Evolutionary conservation across 2,797 vertebrate species (phyloP).

Genomic region (Lycodopsis pacificus): DNA sequence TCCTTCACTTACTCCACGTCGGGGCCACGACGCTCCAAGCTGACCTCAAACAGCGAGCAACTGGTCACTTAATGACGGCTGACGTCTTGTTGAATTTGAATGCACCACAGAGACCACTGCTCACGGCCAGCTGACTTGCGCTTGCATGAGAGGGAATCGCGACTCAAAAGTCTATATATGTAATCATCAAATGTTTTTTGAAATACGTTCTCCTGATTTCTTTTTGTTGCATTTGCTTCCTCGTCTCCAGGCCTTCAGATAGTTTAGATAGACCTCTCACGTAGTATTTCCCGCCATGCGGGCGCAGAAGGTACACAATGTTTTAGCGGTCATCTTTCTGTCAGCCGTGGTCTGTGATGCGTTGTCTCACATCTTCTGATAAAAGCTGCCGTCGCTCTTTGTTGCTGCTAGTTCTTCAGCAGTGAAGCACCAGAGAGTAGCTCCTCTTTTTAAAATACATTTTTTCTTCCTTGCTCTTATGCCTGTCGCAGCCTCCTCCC

Average conservation of each 20-base stretch:
- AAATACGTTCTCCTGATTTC: background rate
- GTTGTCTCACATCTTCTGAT: conserved; percentile 23
- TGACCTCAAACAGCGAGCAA: conserved; percentile 28
- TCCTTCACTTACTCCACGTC: background rate
- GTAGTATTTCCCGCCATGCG: background rate
- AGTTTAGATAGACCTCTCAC: background rate
- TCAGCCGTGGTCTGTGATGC: conserved; percentile 23
- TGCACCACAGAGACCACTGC: background rate
- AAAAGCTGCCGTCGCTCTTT: conserved; percentile 33
- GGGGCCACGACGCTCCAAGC: conserved; percentile 16
- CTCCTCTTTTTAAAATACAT: background rate
- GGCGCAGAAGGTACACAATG: background rate
- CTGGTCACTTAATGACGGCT: conserved; percentile 20
- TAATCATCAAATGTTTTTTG: background rate
- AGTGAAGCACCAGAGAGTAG: conserved; percentile 30
- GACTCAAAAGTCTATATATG: background rate
- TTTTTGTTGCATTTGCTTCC: background rate
- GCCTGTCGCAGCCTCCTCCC: conserved; percentile 11
- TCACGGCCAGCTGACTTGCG: background rate
- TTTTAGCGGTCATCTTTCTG: conserved; percentile 15
- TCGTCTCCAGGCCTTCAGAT: background rate
- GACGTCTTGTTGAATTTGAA: background rate
- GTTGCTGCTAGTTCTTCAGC: conserved; percentile 20
- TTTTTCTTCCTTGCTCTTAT: conserved; percentile 25
- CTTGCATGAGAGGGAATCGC: background rate